A percentile compares a stretch with the other conserved stretches of the same genome.
Evolutionary conservation across 53 echinoderm and acorn worm species (phyloP).

Genomic region (Crossaster papposus): DNA sequence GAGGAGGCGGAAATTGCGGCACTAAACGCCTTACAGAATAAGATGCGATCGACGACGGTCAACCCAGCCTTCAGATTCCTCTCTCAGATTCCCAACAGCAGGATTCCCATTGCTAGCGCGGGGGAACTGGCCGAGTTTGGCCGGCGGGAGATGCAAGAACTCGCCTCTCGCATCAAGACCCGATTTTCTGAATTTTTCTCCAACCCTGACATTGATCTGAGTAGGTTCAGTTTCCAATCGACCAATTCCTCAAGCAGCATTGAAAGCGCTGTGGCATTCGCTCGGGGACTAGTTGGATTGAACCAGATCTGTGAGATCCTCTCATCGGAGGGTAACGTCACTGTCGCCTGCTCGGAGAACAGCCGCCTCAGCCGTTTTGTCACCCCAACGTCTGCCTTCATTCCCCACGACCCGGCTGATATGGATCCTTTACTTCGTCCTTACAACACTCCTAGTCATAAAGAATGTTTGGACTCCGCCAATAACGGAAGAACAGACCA

Average conservation of each 20-base stretch:
- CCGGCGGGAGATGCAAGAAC: slow-evolving; percentile 57
- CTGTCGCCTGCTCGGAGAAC: slow-evolving; percentile 46
- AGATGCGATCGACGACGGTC: slow-evolving; percentile 50
- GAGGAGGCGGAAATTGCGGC: slow-evolving; percentile 58
- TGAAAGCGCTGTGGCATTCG: slow-evolving; percentile 72
- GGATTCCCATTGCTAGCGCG: slow-evolving; percentile 45
- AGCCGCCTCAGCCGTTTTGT: background rate
- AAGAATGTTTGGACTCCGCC: background rate
- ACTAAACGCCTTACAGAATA: slow-evolving; percentile 49
- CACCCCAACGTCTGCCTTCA: slow-evolving; percentile 41
- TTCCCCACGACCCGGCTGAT: background rate
- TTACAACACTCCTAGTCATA: background rate
- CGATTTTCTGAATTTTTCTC: slow-evolving; percentile 66
- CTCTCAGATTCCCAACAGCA: slow-evolving; percentile 45
- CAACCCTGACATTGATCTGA: background rate
- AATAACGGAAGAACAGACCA: slow-evolving; percentile 27
- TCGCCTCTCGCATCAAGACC: slow-evolving; percentile 66
- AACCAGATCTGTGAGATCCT: slow-evolving; percentile 54
- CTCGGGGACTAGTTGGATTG: slow-evolving; percentile 54
- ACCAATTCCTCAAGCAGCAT: slow-evolving; percentile 57
- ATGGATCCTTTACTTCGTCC: slow-evolving; percentile 41
- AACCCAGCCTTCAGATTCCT: slow-evolving; percentile 62
- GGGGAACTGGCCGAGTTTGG: slow-evolving; percentile 60
- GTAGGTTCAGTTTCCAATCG: slow-evolving; percentile 60
- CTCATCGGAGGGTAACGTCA: background rate